These are phyloP conservation scores for Ormyrus nitidulus DNA, from an alignment of 2,888 invertebrate genomes.

Conservation along the genomic window DNA sequence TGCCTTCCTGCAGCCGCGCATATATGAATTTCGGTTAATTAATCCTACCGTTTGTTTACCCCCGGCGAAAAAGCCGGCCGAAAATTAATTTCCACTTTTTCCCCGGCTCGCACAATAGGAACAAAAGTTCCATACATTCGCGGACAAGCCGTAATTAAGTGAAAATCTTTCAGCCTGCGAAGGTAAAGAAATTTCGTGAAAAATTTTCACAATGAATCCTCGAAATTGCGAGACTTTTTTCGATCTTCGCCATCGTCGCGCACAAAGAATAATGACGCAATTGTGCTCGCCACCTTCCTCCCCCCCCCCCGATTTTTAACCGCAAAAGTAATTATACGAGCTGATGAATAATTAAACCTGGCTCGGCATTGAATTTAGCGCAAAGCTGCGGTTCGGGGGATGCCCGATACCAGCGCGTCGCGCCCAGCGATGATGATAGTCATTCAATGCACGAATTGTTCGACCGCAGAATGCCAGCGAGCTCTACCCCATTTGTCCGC, in stretches of 20 bases:
- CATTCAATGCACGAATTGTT: conserved; percentile 7
- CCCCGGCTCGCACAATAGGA: conserved; percentile 7
- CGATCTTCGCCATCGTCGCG: not conserved
- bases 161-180: not conserved
- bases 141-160: conserved; percentile 33
- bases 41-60: no score
- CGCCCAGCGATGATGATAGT: conserved; percentile 17
- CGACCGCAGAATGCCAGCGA: conserved; percentile 4
- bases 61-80: not conserved
- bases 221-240: not conserved
- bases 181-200: not conserved
- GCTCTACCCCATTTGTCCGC: not conserved
- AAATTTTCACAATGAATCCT: not conserved
- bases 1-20: no score
- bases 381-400: not conserved
- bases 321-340: conserved; percentile 20
- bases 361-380: conserved; percentile 5
- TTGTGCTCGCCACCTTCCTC: no score
- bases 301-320: not conserved
- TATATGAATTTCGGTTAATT: not conserved
- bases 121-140: conserved; percentile 22
- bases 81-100: conserved; percentile 32
- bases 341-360: conserved; percentile 33
- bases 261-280: not conserved
- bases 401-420: not conserved